A percentile compares a stretch with the other conserved stretches of the same genome.
These are phyloP conservation scores for Hirudinaria manillensis DNA, from an alignment of 2,888 invertebrate genomes.

Conservation along the genomic window DNA sequence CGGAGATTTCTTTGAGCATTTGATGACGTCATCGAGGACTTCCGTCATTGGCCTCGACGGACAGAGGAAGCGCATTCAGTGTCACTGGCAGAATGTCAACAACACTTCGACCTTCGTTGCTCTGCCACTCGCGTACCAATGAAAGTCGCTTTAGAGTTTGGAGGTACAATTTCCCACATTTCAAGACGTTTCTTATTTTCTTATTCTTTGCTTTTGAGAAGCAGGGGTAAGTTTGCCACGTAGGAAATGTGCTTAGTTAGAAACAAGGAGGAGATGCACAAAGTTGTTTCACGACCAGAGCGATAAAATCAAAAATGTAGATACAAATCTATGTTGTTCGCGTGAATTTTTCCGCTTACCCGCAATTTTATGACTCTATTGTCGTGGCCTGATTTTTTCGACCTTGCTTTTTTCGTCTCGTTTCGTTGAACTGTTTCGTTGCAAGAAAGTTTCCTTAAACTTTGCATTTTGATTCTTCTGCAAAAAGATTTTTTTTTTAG, in stretches of 20 bases:
- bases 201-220: too few relatives aligned
- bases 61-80: constrained; percentile 67
- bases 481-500: too few relatives aligned
- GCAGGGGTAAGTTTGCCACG: too few relatives aligned
- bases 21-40: constrained; percentile 68
- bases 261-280: too few relatives aligned
- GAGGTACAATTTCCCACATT: too few relatives aligned
- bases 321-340: not conserved
- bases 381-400: constrained; percentile 14
- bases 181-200: too few relatives aligned
- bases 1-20: constrained; percentile 64
- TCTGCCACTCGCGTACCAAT: constrained; percentile 13
- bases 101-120: constrained; percentile 63
- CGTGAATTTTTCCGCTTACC: not conserved
- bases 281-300: not conserved
- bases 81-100: constrained; percentile 67
- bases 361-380: not conserved
- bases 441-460: too few relatives aligned
- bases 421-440: too few relatives aligned
- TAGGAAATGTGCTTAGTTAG: too few relatives aligned
- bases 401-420: not conserved
- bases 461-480: too few relatives aligned
- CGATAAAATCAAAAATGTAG: not conserved
- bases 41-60: constrained; percentile 69
- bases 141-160: not conserved